phyloP scores from a whole-genome alignment of 1,140 invertebrate genomes.

The Cydia pomonella region DNA sequence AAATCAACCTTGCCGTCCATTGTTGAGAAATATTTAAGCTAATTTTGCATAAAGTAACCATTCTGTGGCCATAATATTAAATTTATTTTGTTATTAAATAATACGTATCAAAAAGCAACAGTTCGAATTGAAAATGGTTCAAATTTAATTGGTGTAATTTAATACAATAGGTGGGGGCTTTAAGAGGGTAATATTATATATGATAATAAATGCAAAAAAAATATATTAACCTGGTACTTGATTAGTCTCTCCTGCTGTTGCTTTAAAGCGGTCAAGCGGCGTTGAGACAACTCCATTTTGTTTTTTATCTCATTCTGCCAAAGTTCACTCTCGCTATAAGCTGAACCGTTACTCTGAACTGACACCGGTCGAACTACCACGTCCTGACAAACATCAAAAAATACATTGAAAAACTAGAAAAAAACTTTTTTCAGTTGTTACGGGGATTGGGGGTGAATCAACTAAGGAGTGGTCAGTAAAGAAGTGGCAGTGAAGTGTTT shows the following conservation, averaged over 20 bases:
- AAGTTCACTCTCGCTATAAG: constrained; percentile 78
- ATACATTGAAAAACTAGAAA: background rate
- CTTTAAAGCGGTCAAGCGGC: constrained; percentile 69
- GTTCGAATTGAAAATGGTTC: too few species aligned
- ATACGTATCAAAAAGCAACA: too few species aligned
- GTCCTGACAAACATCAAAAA: constrained; percentile 51
- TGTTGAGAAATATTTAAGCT: too few species aligned
- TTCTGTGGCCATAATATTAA: too few species aligned
- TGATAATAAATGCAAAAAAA: background rate
- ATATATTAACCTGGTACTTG: constrained; percentile 70
- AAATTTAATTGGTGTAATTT: too few species aligned
- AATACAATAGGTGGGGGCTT: too few species aligned
- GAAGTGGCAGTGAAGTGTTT: too few species aligned
- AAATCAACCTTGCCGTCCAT: too few species aligned
- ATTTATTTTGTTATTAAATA: too few species aligned
- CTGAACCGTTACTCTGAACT: constrained; percentile 76
- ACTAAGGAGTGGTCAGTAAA: too few species aligned
- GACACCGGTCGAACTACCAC: constrained; percentile 71
- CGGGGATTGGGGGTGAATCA: too few species aligned
- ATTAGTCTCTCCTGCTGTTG: constrained; percentile 76
- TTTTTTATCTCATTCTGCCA: constrained; percentile 79
- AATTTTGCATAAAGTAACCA: too few species aligned
- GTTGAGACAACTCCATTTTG: constrained; percentile 78
- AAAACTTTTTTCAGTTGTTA: background rate
- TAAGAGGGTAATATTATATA: background rate